phyloP scores from a whole-genome alignment of 1,140 invertebrate genomes.

The Leptonema lineaticorne region DNA sequence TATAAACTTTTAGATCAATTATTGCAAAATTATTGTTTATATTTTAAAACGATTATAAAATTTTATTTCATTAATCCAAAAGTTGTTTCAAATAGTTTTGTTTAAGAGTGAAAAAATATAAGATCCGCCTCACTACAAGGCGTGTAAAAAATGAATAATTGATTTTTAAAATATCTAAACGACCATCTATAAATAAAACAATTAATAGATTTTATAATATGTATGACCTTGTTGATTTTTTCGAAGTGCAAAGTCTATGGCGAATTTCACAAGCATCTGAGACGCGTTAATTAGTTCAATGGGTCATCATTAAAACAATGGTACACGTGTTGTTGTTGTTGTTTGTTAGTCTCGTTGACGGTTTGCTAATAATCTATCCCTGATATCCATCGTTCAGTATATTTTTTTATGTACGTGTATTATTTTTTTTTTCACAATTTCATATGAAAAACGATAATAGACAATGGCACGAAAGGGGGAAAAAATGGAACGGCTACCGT shows the following conservation, averaged over 20 bases:
- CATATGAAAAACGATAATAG: conserved; percentile 7
- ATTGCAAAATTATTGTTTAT: too few relatives aligned
- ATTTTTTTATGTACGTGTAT: not conserved
- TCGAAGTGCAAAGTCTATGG: not conserved
- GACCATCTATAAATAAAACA: too few relatives aligned
- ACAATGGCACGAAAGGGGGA: conserved; percentile 17
- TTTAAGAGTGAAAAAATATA: too few relatives aligned
- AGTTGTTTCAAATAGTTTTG: too few relatives aligned
- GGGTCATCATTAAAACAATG: conserved; percentile 22
- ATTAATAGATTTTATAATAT: too few relatives aligned
- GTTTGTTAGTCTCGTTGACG: not conserved
- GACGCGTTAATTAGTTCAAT: conserved; percentile 27
- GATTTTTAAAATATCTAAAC: too few relatives aligned
- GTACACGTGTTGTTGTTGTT: not conserved
- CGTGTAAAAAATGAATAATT: too few relatives aligned
- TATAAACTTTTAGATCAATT: too few relatives aligned
- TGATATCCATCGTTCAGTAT: not conserved
- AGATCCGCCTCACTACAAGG: too few relatives aligned
- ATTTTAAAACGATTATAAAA: too few relatives aligned
- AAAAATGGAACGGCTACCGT: conserved; percentile 23
- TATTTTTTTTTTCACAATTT: conserved; percentile 29
- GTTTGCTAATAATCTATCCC: conserved; percentile 24
- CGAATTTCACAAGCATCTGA: conserved; percentile 6
- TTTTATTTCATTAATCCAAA: too few relatives aligned
- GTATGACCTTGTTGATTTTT: not conserved